Conservation (phyloP, 2,888 invertebrate genomes). For the Leptinotarsa juncta region DNA sequence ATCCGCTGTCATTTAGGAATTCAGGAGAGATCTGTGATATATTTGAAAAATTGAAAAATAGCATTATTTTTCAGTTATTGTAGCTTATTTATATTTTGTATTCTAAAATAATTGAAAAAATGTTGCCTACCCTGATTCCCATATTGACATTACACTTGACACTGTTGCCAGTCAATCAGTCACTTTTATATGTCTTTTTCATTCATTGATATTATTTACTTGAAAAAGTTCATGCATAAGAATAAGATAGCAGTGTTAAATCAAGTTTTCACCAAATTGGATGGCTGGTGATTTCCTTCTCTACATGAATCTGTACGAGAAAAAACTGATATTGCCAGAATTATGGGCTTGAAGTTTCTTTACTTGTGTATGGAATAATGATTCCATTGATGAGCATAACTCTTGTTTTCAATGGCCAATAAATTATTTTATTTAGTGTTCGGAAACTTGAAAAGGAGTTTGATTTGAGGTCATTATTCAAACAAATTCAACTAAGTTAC, state of each 20-base stretch:
- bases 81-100: conserved; percentile 1
- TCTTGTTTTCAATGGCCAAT: background rate
- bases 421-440: background rate
- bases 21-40: background rate
- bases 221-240: background rate
- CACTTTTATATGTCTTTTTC: background rate
- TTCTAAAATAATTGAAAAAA: background rate
- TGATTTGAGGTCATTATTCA: background rate
- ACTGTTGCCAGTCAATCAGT: background rate
- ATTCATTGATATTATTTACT: background rate
- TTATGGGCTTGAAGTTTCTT: background rate
- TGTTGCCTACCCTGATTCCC: background rate
- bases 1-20: background rate
- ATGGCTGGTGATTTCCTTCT: background rate
- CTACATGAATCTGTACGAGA: background rate
- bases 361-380: background rate
- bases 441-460: background rate
- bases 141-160: background rate
- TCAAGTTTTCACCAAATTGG: background rate
- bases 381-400: background rate
- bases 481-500: background rate
- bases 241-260: background rate
- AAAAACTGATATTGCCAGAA: conserved; percentile 1
- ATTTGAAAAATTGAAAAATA: background rate
- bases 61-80: background rate